Percentiles rank a stretch among this genome's conserved stretches.
Conservation (phyloP, 2,797 vertebrate genomes). For the Salmo trutta region DNA sequence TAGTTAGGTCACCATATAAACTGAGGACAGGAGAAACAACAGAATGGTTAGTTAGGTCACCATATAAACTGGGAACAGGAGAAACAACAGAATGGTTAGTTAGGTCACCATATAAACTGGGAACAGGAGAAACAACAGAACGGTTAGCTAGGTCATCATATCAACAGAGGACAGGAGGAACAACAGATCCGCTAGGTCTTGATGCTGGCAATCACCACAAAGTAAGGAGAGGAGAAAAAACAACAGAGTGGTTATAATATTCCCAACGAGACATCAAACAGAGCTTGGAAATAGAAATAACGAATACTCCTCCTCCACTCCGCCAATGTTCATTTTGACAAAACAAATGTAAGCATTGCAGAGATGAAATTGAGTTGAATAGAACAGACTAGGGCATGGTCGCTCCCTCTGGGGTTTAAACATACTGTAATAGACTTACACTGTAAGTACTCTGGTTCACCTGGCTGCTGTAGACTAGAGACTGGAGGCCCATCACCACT, state of each 20-base stretch:
- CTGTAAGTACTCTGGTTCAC: conserved; percentile 32
- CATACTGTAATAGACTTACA: conserved; percentile 15
- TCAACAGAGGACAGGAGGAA: background rate
- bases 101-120: no score
- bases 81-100: no score
- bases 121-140: no score
- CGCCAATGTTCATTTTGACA: background rate
- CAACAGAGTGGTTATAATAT: background rate
- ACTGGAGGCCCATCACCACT: conserved; percentile 10
- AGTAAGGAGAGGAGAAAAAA: conserved; percentile 68
- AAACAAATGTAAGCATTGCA: conserved; percentile 7
- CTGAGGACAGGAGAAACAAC: no score
- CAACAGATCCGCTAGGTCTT: conserved; percentile 61
- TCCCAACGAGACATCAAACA: background rate
- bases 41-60: no score
- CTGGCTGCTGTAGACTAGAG: conserved; percentile 8
- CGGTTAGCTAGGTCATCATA: no score
- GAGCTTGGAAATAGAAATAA: conserved; percentile 1
- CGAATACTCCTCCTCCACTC: background rate
- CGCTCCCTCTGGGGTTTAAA: conserved; percentile 14
- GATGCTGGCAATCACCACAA: conserved; percentile 94
- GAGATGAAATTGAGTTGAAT: conserved; percentile 31
- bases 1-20: no score
- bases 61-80: no score
- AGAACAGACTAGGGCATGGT: background rate